Conservation (phyloP, 2,888 invertebrate genomes). For the Hipparchia sbordonii region DNA sequence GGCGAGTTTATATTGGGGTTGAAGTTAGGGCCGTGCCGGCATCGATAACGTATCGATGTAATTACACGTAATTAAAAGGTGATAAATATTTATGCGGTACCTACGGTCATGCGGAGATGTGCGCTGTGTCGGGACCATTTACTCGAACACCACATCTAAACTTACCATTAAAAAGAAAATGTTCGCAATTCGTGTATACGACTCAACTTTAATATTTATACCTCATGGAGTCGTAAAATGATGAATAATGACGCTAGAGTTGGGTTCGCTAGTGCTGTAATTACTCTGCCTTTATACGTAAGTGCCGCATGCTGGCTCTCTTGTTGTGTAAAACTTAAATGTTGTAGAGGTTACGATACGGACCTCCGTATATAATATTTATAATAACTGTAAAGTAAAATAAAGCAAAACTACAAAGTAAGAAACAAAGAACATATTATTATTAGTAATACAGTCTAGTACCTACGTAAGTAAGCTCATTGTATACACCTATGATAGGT, state of each 20-base stretch:
- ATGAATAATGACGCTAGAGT: constrained; percentile 81
- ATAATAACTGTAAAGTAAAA: constrained; percentile 34
- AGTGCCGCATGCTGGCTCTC: constrained; percentile 65
- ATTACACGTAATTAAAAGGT: constrained; percentile 73
- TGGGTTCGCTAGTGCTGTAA: constrained; percentile 80
- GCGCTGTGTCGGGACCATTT: constrained; percentile 58
- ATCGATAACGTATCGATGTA: constrained; percentile 66
- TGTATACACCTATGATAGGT: too few species aligned
- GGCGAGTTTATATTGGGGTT: constrained; percentile 50
- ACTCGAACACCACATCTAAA: constrained; percentile 75
- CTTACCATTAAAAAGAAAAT: constrained; percentile 81
- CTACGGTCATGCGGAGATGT: constrained; percentile 61
- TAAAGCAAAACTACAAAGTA: constrained; percentile 21
- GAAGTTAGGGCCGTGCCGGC: constrained; percentile 53
- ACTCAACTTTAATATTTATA: constrained; percentile 82
- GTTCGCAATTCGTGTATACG: constrained; percentile 82
- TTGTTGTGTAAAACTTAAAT: constrained; percentile 76
- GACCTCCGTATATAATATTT: constrained; percentile 53
- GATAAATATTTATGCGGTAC: constrained; percentile 63
- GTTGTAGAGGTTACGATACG: constrained; percentile 67
- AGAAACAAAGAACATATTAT: background rate
- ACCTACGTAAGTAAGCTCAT: too few species aligned
- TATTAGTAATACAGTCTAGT: too few species aligned
- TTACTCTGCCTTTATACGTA: constrained; percentile 77
- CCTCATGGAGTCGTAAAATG: constrained; percentile 81